Base-by-base conservation (phyloP, 2,797 vertebrate genomes). In the Orientallactaga sibirica region DNA sequence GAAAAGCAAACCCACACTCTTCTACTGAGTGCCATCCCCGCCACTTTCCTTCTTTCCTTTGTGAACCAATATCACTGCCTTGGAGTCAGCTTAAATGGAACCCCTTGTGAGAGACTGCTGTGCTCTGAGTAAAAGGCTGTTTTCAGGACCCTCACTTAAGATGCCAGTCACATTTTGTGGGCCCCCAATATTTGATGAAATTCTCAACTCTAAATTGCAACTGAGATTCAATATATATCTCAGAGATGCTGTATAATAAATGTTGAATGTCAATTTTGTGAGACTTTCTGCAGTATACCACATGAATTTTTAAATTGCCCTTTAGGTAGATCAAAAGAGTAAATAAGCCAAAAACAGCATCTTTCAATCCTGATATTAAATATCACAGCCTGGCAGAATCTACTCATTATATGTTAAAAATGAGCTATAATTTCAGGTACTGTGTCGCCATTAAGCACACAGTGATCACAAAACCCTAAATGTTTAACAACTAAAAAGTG, bases 231-330 rank as follows among this genome's bases (percentile, higher is more conserved):
- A 80, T 93, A 94, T 85, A 75, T 90, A 87, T 90, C 62, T 86
- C 87, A 88, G 73, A 84, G 71, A 25, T 79, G 88, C 76, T 27
- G n/a, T 87, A 92, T 78, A 88, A 95, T 95, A 85, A 94, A 83
- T 95, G 93, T 88, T n/a, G 25, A 91, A 94, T 95, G 94, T 66
- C 88, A 83, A 16, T 73, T 95, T 96, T 88, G 55, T 92, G 90
- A 66, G 43, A 81, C 68, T 67, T 62, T 94, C 78, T 41, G 83
- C 81, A 93, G 62, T 25, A 95, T 5, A 76, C 6, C 78, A 62
- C 67, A 94, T 76, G 92, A 79, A 43, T 88, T 91, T 96, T 97
- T 91, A 88, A 92, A 82, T 94, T 94, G 43, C 20, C 93, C 76
- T 90, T 82, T 75, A 64, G n/a, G 43, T 48, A 19, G 77, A 86